Percentiles rank a stretch among this genome's conserved stretches.
Conservation (phyloP, 2,113 vertebrate genomes). For the Calyptomena viridis region DNA sequence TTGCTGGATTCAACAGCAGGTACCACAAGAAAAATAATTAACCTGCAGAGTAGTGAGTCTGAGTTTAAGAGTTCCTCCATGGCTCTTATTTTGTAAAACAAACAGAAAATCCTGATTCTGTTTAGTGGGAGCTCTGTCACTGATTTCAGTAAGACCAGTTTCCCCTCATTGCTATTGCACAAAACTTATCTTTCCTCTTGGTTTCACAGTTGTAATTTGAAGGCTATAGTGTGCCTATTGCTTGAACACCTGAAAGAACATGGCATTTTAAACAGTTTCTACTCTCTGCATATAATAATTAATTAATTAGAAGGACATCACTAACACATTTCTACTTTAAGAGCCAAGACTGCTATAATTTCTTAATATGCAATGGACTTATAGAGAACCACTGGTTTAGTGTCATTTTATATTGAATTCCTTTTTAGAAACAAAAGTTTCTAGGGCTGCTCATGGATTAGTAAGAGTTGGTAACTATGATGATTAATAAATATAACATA, state of each 20-base stretch:
- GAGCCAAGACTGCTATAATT: not conserved
- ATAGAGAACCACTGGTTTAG: not conserved
- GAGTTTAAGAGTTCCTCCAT: not conserved
- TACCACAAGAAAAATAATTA: not conserved
- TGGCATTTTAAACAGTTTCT: not conserved
- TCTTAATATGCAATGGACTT: not conserved
- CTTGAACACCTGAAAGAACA: not conserved
- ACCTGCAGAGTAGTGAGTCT: rapidly evolving
- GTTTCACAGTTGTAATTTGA: not conserved
- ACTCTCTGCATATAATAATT: not conserved
- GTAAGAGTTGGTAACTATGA: not conserved
- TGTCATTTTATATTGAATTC: not conserved
- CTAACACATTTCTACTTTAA: not conserved
- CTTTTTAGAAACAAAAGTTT: not conserved
- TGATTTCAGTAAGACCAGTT: not conserved
- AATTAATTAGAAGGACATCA: not conserved
- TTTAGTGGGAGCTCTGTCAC: not conserved
- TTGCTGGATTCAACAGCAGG: not conserved
- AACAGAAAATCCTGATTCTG: not conserved
- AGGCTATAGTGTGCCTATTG: not conserved
- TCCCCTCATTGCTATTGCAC: not conserved
- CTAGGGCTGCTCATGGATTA: not conserved
- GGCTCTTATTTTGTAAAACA: not conserved
- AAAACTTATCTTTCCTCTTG: not conserved
- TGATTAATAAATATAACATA: not conserved